These are phyloP conservation scores for Ciconia stormi DNA, from an alignment of 2,113 vertebrate genomes.

Conservation along the genomic window DNA sequence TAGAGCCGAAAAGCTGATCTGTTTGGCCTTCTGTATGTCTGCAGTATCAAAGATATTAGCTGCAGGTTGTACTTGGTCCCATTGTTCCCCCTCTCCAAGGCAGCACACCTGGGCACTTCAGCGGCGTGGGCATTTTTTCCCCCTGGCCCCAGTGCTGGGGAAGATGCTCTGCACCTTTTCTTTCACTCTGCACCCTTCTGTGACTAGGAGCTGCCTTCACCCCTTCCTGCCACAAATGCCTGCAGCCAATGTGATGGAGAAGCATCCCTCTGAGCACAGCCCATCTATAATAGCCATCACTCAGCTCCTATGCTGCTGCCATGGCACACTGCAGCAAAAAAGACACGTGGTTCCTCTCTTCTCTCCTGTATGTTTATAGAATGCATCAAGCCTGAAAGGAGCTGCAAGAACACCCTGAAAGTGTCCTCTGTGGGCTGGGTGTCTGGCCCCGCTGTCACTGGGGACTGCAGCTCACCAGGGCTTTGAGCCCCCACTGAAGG, in stretches of 20 bases:
- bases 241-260: neutral
- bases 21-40: neutral
- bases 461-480: neutral
- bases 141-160: neutral
- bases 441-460: neutral
- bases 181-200: neutral
- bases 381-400: neutral
- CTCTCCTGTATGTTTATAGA: neutral
- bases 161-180: neutral
- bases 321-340: neutral
- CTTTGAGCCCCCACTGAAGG: neutral
- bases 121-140: rapidly evolving
- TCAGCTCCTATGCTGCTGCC: neutral
- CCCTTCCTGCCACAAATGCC: neutral
- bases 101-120: neutral
- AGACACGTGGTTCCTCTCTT: rapidly evolving
- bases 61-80: neutral
- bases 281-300: neutral
- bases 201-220: neutral
- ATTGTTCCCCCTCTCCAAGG: neutral
- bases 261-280: neutral
- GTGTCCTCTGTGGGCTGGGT: neutral
- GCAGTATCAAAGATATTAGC: neutral
- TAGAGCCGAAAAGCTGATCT: neutral
- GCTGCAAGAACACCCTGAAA: neutral